Conservation (phyloP, 2,113 vertebrate species). For the Tupaia tana region DNA sequence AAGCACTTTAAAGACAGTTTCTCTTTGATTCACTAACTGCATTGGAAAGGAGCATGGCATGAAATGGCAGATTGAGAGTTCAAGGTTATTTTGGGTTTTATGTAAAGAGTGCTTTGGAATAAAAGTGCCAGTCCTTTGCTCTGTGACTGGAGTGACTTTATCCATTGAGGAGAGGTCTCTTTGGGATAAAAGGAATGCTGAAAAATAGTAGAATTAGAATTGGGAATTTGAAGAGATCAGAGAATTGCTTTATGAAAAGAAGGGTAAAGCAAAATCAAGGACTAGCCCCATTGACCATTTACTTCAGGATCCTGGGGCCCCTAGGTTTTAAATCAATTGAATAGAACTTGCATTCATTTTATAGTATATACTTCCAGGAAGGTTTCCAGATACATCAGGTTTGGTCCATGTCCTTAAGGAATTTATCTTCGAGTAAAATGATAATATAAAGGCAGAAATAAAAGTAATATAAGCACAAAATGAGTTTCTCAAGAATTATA, state of each 20-base stretch:
- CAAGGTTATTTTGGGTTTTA: conserved; percentile 59
- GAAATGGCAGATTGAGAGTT: conserved; percentile 46
- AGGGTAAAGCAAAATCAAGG: background rate
- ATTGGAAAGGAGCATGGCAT: conserved; percentile 11
- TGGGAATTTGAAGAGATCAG: conserved; percentile 48
- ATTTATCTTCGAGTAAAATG: background rate
- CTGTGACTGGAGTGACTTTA: background rate
- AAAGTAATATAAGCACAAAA: background rate
- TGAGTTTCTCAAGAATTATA: background rate
- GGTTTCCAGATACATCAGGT: background rate
- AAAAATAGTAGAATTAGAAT: conserved; percentile 29
- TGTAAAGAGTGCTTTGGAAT: conserved; percentile 40
- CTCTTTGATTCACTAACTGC: conserved; percentile 64
- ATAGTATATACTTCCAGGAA: background rate
- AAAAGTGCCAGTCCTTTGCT: conserved; percentile 40
- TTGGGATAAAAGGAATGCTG: conserved; percentile 42
- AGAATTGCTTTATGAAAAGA: conserved; percentile 34
- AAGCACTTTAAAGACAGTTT: conserved; percentile 43
- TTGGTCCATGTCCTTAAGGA: background rate
- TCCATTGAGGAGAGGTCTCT: conserved; percentile 25
- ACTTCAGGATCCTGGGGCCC: background rate
- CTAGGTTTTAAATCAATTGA: background rate
- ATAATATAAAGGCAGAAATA: background rate
- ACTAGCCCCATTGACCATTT: background rate
- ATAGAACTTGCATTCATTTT: background rate